Evolutionary conservation across 2,888 invertebrate genomes (phyloP).

Genomic region (Branchipolynoe longqiensis): DNA sequence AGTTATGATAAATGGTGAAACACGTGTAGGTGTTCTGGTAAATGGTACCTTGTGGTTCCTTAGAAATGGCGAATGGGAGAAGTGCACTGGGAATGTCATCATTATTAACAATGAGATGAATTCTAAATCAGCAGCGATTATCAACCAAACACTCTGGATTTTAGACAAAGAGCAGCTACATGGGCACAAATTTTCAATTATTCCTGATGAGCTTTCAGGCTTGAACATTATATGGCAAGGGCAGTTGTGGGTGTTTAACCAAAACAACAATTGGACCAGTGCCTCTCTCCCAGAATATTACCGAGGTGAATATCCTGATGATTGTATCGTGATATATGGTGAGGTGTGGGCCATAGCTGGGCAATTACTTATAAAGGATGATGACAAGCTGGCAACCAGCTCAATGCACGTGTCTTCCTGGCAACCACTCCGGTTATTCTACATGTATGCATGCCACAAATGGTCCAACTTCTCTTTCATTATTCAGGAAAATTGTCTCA

Average conservation of each 20-base stretch:
- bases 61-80: background rate
- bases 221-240: conserved; percentile 1
- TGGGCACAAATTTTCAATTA: background rate
- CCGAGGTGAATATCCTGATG: background rate
- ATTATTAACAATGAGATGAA: background rate
- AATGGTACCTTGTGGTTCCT: conserved; percentile 36
- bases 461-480: background rate
- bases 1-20: background rate
- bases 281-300: background rate
- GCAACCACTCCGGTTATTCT: background rate
- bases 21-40: background rate
- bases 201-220: background rate
- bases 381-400: too few relatives aligned
- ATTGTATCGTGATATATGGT: background rate
- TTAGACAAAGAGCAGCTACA: background rate
- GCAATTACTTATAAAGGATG: background rate
- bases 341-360: background rate
- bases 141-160: conserved; percentile 30
- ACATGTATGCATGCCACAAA: conserved; percentile 1
- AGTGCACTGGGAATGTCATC: background rate
- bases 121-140: background rate
- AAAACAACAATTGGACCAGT: background rate
- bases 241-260: background rate
- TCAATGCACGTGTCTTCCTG: background rate
- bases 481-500: background rate